Conservation (phyloP, 2,888 invertebrate genomes). For the Conops quadrifasciatus region DNA sequence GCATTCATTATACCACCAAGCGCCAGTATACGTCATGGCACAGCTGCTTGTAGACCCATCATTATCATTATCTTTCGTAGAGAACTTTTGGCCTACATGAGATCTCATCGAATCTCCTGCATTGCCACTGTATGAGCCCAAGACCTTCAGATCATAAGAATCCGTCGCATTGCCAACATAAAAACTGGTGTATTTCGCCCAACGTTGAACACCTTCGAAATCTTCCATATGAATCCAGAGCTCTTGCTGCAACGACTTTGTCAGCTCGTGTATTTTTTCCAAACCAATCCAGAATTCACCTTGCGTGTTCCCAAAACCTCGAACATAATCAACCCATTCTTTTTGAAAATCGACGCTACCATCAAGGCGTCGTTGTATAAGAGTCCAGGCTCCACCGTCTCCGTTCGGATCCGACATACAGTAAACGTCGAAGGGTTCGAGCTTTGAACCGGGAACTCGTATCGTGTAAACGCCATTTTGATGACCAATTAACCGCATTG, state of each 20-base stretch:
- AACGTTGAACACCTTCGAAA: conserved; percentile 67
- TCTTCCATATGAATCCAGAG: conserved; percentile 71
- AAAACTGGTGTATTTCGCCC: conserved; percentile 70
- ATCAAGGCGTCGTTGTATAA: too few species aligned
- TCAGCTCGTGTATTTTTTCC: too few species aligned
- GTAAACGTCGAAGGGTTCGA: conserved; percentile 68
- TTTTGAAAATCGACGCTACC: too few species aligned
- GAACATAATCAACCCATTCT: too few species aligned
- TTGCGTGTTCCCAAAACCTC: too few species aligned
- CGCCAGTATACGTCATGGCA: conserved; percentile 71
- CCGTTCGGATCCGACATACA: conserved; percentile 68
- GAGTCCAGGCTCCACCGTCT: too few species aligned
- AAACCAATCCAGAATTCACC: too few species aligned
- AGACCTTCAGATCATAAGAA: conserved; percentile 70
- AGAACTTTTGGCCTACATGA: conserved; percentile 72
- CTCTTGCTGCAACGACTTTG: conserved; percentile 63
- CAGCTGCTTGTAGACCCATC: conserved; percentile 71
- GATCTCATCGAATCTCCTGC: conserved; percentile 73
- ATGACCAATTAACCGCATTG: conserved; percentile 20
- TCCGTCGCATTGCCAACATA: conserved; percentile 72
- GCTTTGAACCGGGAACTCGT: not conserved
- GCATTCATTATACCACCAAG: conserved; percentile 77
- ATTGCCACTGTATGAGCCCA: conserved; percentile 70
- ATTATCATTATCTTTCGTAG: too few species aligned
- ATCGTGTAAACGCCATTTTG: not conserved